Evolutionary conservation across 2,797 vertebrate species (phyloP), one percentile per base, ranked within the genome.

Genomic region (Sphenodon punctatus): DNA sequence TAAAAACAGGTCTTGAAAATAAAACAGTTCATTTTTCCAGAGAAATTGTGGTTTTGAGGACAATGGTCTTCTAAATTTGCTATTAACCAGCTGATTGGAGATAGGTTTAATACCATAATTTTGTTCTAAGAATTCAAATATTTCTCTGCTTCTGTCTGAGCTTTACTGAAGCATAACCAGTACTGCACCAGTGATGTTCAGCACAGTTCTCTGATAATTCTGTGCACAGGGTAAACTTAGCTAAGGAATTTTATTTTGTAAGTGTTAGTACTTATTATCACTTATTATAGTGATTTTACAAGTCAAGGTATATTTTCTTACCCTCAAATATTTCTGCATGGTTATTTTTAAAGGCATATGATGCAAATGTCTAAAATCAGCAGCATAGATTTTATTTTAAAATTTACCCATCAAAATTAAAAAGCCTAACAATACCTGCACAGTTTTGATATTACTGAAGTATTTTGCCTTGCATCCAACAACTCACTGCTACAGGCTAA

Each of bases 401-500:
- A 38, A 48, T 34, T 83, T 59, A 66, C 42, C 68, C 39, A 85
- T 8, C 20, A 58, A 73, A 49, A 45, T 36, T 34, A 56, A 56
- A 56, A 56, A 34, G 56, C 17, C 30, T 89, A 64, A 75, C 72
- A 74, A 58, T 80, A 64, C 9, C 75, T 71, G 2, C n/a, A n/a
- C n/a, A 41, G 22, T 51, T 15, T 32, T 34, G 42, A 46, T 17
- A 63, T 49, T n/a, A n/a, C 20, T 30, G n/a, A 72, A 30, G 32
- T 32, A 42, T 56, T 34, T 34, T 19, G 45, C 23, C 45, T 46
- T 38, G 60, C 41, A 32, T 36, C n/a, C 63, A 46, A 27, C 23
- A 34, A 45, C 4, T 65, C 10, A 68, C 34, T 75, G 86, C 89
- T 79, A 89, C 75, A 75, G 81, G 86, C 82, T 81, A 92, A 70